These are phyloP conservation scores for Agelas oroides DNA, from an alignment of 37 sponge, comb jelly and placozoan genomes.

Conservation along the genomic window DNA sequence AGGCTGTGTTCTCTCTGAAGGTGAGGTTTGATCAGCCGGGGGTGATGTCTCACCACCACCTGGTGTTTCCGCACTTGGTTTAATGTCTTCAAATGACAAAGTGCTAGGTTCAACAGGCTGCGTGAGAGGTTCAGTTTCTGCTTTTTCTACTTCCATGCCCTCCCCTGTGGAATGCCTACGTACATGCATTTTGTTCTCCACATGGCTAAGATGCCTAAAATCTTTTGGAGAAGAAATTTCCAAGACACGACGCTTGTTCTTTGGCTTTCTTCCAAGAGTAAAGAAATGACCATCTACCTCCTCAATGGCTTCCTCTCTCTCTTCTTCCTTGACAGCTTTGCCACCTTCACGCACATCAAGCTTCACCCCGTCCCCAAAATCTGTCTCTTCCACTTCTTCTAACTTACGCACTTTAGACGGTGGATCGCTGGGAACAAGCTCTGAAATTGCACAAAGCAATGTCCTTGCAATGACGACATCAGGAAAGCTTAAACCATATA, in stretches of 20 bases:
- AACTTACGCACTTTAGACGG: slow-evolving; percentile 10
- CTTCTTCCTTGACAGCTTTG: neutral
- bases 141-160: neutral
- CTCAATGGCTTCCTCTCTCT: neutral
- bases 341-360: slow-evolving; percentile 10
- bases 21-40: neutral
- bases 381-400: neutral
- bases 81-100: neutral
- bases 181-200: slow-evolving; percentile 7
- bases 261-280: neutral
- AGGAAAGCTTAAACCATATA: slow-evolving; percentile 48
- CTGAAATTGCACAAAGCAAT: neutral
- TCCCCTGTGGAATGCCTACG: neutral
- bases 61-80: too few species aligned
- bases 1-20: neutral
- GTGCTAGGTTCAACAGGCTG: neutral
- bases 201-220: slow-evolving; percentile 45
- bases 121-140: neutral
- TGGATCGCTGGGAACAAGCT: slow-evolving; percentile 7
- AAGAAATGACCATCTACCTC: neutral
- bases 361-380: slow-evolving; percentile 1
- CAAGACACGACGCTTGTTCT: neutral
- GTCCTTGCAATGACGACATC: slow-evolving; percentile 37
- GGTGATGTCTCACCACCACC: too few species aligned
- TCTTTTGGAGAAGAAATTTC: slow-evolving; percentile 53